Percentiles rank a stretch among this genome's conserved stretches.
Conservation (phyloP, 2,113 vertebrate species). For the Parus major region DNA sequence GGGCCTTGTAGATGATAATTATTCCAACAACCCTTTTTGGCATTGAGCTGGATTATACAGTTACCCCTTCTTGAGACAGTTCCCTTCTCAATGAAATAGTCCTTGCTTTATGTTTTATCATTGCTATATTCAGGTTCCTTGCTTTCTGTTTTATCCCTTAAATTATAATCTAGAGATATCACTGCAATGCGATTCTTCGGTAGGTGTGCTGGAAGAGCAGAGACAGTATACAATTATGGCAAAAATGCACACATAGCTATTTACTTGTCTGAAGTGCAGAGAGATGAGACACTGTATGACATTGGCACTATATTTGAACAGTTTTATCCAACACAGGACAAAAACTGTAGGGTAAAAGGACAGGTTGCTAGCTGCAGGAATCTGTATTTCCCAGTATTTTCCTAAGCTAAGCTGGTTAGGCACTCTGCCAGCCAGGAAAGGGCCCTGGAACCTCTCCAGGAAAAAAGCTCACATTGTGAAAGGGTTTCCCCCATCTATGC, state of each 20-base stretch:
- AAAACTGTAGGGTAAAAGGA: not conserved
- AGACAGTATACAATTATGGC: not conserved
- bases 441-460: conserved; percentile 23
- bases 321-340: not conserved
- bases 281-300: not conserved
- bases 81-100: not conserved
- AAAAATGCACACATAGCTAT: not conserved
- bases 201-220: not conserved
- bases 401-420: conserved; percentile 5
- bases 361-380: not conserved
- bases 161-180: not conserved
- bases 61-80: not conserved
- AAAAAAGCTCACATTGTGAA: not conserved
- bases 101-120: not conserved
- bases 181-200: not conserved
- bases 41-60: not conserved
- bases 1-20: not conserved
- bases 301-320: not conserved
- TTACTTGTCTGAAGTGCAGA: not conserved
- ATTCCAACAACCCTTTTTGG: not conserved
- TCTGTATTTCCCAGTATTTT: not conserved
- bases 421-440: not conserved
- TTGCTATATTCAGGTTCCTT: not conserved
- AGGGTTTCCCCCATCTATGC: conserved; percentile 15
- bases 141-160: not conserved